A percentile compares a stretch with the other conserved stretches of the same genome.
Conservation (phyloP, 2,113 vertebrate species). For the Clinocottus analis region DNA sequence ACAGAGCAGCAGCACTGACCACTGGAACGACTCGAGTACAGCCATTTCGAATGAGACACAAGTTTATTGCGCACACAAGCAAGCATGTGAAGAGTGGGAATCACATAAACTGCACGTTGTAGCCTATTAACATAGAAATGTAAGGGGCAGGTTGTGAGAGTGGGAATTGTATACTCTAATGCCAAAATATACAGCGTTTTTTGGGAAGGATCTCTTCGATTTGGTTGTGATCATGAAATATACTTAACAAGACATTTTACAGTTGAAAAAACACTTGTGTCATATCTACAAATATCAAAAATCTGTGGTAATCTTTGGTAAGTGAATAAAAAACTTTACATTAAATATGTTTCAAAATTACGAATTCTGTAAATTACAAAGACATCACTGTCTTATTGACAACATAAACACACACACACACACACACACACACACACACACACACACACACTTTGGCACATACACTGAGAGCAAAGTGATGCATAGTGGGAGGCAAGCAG, state of each 20-base stretch:
- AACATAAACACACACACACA: neutral
- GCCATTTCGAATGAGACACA: neutral
- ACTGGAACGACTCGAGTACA: constrained; percentile 18
- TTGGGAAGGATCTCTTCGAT: neutral
- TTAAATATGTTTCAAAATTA: neutral
- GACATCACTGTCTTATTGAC: neutral
- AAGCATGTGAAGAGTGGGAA: neutral
- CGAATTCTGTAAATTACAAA: neutral
- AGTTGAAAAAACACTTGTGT: neutral
- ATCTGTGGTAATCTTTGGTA: neutral
- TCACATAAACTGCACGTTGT: neutral
- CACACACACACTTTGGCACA: neutral
- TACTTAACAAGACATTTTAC: neutral
- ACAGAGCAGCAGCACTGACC: constrained; percentile 33
- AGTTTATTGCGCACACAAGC: neutral
- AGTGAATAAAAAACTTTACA: neutral
- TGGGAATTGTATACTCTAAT: neutral
- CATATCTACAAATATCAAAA: neutral
- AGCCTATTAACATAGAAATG: neutral
- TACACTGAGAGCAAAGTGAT: neutral
- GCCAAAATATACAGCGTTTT: neutral
- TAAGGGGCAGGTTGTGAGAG: neutral
- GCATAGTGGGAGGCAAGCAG: constrained; percentile 18
- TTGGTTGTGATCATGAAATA: neutral
- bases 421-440: neutral